Evolutionary conservation across 2,113 vertebrate genomes (phyloP).

Genomic region (Grus americana): DNA sequence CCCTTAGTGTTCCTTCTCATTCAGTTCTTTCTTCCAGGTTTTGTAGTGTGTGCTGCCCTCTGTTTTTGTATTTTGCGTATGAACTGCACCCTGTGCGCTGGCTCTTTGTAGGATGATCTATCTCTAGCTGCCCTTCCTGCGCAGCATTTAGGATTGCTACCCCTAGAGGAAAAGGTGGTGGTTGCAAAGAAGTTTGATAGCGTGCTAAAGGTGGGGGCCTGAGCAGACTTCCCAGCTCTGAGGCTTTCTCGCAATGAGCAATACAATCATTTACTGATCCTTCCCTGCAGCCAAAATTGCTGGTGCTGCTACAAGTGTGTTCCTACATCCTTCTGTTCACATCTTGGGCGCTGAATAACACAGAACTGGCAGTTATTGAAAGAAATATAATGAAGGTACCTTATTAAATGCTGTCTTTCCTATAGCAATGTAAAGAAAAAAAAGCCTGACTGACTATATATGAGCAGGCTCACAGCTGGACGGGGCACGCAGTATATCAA

Average conservation of each 20-base stretch:
- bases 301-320: background rate
- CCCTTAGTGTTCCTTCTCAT: background rate
- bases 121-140: background rate
- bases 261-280: background rate
- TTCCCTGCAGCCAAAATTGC: background rate
- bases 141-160: background rate
- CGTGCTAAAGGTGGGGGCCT: background rate
- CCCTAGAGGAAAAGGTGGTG: background rate
- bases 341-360: background rate
- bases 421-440: too few species aligned
- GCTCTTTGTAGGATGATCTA: background rate
- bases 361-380: background rate
- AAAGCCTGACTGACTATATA: background rate
- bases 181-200: background rate
- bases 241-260: background rate
- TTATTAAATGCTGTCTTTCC: background rate
- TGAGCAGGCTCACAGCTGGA: background rate
- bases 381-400: background rate
- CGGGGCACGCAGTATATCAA: fast-evolving
- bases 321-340: background rate
- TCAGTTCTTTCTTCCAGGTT: background rate
- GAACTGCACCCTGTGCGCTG: background rate
- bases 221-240: background rate
- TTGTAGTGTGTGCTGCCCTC: background rate
- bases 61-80: fast-evolving